Conservation (phyloP, 2,888 invertebrate species). For the Parnassius glacialis region DNA sequence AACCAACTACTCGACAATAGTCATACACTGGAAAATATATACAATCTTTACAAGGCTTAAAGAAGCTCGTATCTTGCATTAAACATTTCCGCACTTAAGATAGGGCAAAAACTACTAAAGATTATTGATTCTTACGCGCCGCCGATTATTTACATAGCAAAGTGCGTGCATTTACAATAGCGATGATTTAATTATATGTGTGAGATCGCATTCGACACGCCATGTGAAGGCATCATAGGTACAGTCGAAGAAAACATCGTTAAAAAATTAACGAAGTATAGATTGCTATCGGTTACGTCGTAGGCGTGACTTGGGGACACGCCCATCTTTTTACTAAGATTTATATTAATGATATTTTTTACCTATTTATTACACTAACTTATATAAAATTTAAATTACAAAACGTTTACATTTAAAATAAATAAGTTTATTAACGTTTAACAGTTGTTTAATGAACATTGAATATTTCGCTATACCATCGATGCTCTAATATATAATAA, state of each 20-base stretch:
- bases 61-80: slow-evolving; percentile 10
- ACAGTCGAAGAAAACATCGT: slow-evolving; percentile 29
- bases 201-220: slow-evolving; percentile 30
- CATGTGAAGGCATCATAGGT: slow-evolving; percentile 28
- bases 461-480: too few species aligned
- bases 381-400: not conserved
- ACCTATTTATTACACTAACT: not conserved
- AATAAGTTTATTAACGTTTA: too few species aligned
- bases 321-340: slow-evolving; percentile 14
- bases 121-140: slow-evolving; percentile 34
- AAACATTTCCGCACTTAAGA: slow-evolving; percentile 22
- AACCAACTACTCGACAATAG: slow-evolving; percentile 7
- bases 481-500: too few species aligned
- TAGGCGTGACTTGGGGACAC: slow-evolving; percentile 17
- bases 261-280: slow-evolving; percentile 13
- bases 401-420: too few species aligned
- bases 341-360: slow-evolving; percentile 11
- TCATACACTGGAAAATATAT: not conserved
- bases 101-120: slow-evolving; percentile 30
- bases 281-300: slow-evolving; percentile 18
- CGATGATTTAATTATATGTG: slow-evolving; percentile 58
- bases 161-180: slow-evolving; percentile 47
- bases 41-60: not conserved
- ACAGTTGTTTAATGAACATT: too few species aligned
- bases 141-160: slow-evolving; percentile 48